Percentiles rank a stretch among this genome's conserved stretches.
Conservation (phyloP, 2,888 invertebrate species). For the Synergus umbraculus region DNA sequence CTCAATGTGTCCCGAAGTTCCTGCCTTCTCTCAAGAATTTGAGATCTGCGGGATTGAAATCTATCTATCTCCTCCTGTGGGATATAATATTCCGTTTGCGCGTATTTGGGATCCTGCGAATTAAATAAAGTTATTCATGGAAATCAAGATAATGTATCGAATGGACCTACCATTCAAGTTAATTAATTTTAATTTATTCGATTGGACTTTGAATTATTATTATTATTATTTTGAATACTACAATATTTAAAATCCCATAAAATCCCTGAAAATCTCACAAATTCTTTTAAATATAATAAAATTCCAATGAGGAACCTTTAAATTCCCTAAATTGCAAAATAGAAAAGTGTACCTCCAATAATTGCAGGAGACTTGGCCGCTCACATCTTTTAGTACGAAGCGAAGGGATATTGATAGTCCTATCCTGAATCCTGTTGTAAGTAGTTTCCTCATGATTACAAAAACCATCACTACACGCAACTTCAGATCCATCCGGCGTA, state of each 20-base stretch:
- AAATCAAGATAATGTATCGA: too few relatives aligned
- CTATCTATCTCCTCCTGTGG: constrained; percentile 93
- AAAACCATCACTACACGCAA: constrained; percentile 92
- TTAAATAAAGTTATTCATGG: not conserved
- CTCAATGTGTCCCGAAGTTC: constrained; percentile 89
- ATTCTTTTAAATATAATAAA: too few relatives aligned
- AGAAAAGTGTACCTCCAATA: constrained; percentile 83
- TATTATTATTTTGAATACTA: too few relatives aligned
- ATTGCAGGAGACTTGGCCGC: constrained; percentile 85
- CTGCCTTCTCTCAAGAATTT: constrained; percentile 88
- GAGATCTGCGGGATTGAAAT: constrained; percentile 89
- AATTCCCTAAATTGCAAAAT: too few relatives aligned
- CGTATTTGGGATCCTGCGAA: constrained; percentile 86
- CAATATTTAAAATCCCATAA: too few relatives aligned
- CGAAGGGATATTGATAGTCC: constrained; percentile 67
- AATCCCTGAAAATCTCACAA: too few relatives aligned
- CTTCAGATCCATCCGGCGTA: constrained; percentile 93
- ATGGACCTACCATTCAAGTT: too few relatives aligned
- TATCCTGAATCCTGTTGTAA: constrained; percentile 61
- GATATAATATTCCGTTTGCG: constrained; percentile 85
- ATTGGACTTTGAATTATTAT: too few relatives aligned
- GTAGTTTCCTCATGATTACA: constrained; percentile 85
- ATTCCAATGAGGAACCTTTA: too few relatives aligned
- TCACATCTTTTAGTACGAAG: constrained; percentile 76
- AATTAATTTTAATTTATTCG: too few relatives aligned